These are phyloP conservation scores for Helobdella robusta DNA, from an alignment of 2,888 invertebrate genomes.

Conservation along the genomic window DNA sequence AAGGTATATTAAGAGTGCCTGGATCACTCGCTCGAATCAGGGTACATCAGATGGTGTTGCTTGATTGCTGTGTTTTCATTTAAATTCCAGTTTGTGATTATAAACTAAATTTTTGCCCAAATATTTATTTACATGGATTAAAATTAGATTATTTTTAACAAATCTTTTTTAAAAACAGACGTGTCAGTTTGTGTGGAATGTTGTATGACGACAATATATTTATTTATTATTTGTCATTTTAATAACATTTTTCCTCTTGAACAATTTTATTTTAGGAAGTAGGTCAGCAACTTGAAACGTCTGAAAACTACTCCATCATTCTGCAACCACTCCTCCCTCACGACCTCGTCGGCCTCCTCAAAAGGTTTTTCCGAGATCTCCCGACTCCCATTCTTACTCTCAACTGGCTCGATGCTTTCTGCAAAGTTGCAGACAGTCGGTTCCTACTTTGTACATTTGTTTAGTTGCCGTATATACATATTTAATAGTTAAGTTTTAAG, in stretches of 20 bases:
- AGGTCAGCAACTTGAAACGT: background rate
- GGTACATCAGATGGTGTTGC: too few species aligned
- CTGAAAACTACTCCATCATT: background rate
- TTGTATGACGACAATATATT: too few species aligned
- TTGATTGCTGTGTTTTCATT: too few species aligned
- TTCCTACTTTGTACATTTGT: background rate
- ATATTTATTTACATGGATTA: too few species aligned
- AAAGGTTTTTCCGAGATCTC: slow-evolving; percentile 4
- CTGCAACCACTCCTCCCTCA: background rate
- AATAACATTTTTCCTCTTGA: too few species aligned
- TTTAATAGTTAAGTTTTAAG: background rate
- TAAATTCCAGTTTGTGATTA: too few species aligned
- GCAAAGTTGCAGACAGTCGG: background rate
- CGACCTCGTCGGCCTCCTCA: slow-evolving; percentile 5
- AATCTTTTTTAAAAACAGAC: too few species aligned
- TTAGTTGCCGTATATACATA: background rate
- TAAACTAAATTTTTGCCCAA: too few species aligned
- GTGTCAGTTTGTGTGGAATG: too few species aligned
- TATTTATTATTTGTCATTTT: too few species aligned
- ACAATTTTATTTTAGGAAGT: too few species aligned
- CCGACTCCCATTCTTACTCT: slow-evolving; percentile 10
- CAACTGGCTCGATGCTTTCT: slow-evolving; percentile 20
- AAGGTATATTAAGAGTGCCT: slow-evolving; percentile 76
- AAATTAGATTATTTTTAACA: too few species aligned
- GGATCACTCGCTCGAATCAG: slow-evolving; percentile 56